These are phyloP conservation scores for Galeruca laticollis DNA, from an alignment of 2,888 invertebrate species.

Conservation along the genomic window DNA sequence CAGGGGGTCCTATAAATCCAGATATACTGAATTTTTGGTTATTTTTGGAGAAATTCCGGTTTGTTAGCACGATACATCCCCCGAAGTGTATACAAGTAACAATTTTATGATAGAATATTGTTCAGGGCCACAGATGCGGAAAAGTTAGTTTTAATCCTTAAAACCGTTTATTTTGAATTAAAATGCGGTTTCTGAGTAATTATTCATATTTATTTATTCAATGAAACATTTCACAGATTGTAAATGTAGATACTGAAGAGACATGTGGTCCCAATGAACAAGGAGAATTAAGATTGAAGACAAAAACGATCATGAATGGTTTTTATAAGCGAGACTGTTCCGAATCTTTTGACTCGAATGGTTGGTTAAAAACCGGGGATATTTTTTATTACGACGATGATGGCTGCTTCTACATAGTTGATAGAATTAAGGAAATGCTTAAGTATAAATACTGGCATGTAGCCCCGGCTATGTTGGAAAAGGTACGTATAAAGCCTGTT, in stretches of 20 bases:
- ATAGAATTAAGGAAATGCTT: conserved; percentile 69
- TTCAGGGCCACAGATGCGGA: too few species aligned
- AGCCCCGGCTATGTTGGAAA: conserved; percentile 59
- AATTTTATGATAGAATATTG: too few species aligned
- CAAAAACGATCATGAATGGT: conserved; percentile 61
- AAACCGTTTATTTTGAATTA: too few species aligned
- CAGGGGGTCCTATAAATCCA: too few species aligned
- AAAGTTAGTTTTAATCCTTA: too few species aligned
- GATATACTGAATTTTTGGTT: too few species aligned
- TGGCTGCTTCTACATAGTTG: conserved; percentile 68
- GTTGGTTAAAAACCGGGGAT: conserved; percentile 70
- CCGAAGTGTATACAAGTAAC: too few species aligned
- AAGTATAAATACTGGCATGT: conserved; percentile 70
- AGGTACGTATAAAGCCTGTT: conserved; percentile 37
- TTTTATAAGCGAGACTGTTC: conserved; percentile 68
- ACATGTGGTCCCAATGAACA: conserved; percentile 62
- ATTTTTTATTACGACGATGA: conserved; percentile 69
- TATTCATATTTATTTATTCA: too few species aligned
- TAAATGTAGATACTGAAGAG: conserved; percentile 57
- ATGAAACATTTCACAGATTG: conserved; percentile 42
- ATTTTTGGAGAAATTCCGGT: too few species aligned
- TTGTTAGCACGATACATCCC: too few species aligned
- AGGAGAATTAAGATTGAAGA: conserved; percentile 70
- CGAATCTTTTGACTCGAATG: conserved; percentile 65
- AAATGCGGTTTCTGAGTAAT: too few species aligned